phyloP scores from a whole-genome alignment of 2,113 vertebrate genomes.

The Zosterops pallidus region DNA sequence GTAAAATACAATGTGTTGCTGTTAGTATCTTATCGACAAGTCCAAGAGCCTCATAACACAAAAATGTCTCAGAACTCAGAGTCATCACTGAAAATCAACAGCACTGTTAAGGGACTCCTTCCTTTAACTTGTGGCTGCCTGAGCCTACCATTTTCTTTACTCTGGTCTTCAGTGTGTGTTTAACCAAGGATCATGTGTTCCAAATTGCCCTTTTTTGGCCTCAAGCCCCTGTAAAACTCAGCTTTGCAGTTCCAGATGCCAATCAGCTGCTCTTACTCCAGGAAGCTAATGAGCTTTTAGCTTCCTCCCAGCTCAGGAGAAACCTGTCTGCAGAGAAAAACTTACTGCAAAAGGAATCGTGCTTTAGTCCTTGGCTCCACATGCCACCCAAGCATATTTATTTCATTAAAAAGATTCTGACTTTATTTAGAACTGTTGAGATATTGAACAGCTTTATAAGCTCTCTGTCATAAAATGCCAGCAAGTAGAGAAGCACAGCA shows the following conservation, averaged over 20 bases:
- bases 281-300: conserved; percentile 23
- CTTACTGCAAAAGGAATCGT: neutral
- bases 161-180: conserved; percentile 2
- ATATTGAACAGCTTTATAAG: neutral
- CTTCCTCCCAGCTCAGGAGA: conserved; percentile 1
- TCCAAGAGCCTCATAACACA: neutral
- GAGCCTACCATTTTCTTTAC: neutral
- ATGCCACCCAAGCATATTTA: neutral
- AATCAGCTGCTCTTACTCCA: conserved; percentile 18
- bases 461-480: neutral
- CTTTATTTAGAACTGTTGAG: neutral
- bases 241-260: conserved; percentile 31
- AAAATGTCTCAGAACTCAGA: neutral
- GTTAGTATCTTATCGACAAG: neutral
- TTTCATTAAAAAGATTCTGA: conserved; percentile 1
- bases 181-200: conserved; percentile 2
- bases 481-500: neutral
- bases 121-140: neutral
- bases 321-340: conserved; percentile 11
- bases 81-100: neutral
- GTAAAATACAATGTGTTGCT: neutral
- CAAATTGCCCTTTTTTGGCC: conserved; percentile 15
- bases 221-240: neutral
- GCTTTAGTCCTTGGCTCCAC: neutral
- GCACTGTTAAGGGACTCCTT: neutral